phyloP scores from a whole-genome alignment of 2,797 vertebrate species.

The Schizothorax lantsangensis region DNA sequence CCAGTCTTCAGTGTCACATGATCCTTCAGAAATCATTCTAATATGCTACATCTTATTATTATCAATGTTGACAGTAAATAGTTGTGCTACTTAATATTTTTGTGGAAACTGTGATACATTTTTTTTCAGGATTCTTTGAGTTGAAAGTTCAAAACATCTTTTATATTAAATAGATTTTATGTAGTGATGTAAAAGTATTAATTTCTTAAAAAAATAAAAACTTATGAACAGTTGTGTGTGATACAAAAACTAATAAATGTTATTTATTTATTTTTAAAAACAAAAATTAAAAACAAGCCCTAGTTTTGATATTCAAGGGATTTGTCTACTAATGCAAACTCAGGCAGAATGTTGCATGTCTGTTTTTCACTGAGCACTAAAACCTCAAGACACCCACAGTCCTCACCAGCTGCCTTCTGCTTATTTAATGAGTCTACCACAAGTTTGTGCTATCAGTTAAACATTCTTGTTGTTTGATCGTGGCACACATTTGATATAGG shows the following conservation, averaged over 20 bases:
- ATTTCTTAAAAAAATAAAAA: not conserved
- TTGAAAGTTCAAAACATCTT: not conserved
- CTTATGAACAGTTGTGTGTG: not conserved
- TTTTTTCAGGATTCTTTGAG: not conserved
- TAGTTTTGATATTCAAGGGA: not conserved
- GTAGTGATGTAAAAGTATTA: not conserved
- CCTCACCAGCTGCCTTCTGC: constrained; percentile 39
- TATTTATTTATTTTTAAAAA: not conserved
- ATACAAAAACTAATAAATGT: not conserved
- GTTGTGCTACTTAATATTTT: not conserved
- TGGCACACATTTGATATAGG: not conserved
- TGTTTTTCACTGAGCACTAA: constrained; percentile 1
- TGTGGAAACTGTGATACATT: not conserved
- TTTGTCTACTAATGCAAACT: not conserved
- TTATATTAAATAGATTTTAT: not conserved
- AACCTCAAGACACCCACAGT: constrained; percentile 38
- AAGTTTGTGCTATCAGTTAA: constrained; percentile 1
- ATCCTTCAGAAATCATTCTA: not conserved
- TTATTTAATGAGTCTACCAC: constrained; percentile 35
- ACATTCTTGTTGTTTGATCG: not conserved
- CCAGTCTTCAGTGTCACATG: not conserved
- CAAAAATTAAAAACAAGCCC: not conserved
- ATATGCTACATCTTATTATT: not conserved
- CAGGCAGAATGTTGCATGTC: constrained; percentile 6
- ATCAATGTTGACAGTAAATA: not conserved